Conservation (phyloP, 1,140 invertebrate species). For the Drosophila grimshawi region DNA sequence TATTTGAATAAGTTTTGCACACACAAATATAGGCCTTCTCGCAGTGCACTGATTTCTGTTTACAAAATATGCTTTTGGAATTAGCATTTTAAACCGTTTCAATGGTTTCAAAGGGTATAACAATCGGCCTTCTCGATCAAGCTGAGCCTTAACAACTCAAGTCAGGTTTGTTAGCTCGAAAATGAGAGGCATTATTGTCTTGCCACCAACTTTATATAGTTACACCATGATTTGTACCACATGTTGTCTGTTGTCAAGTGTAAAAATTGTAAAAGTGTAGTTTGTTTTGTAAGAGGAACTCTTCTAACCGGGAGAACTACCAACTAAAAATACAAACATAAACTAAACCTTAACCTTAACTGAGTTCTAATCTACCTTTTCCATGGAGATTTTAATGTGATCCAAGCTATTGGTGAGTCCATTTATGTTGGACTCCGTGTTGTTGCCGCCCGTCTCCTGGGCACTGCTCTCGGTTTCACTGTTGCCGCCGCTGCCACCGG, state of each 20-base stretch:
- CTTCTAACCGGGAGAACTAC: conserved; percentile 35
- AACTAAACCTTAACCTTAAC: conserved; percentile 26
- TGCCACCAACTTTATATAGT: too few relatives aligned
- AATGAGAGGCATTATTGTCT: too few relatives aligned
- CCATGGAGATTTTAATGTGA: conserved; percentile 69
- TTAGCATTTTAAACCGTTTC: too few relatives aligned
- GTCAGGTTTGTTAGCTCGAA: too few relatives aligned
- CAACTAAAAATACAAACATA: conserved; percentile 3
- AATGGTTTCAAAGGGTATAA: too few relatives aligned
- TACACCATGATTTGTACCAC: too few relatives aligned
- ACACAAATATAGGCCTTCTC: too few relatives aligned
- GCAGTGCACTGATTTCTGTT: too few relatives aligned
- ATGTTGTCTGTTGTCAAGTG: background rate
- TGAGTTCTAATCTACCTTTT: conserved; percentile 62
- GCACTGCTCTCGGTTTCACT: conserved; percentile 72
- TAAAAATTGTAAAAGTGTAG: conserved; percentile 3
- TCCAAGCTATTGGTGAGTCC: conserved; percentile 71
- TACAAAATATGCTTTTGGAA: too few relatives aligned
- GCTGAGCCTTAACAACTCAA: too few relatives aligned
- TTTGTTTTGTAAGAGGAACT: conserved; percentile 17
- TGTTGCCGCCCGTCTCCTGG: conserved; percentile 50
- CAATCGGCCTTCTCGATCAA: too few relatives aligned
- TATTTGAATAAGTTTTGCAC: too few relatives aligned
- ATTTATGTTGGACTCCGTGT: conserved; percentile 60
- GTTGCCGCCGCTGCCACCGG: conserved; percentile 60